phyloP scores from a whole-genome alignment of 2,113 vertebrate genomes.

The Sarotherodon lohbergeri region DNA sequence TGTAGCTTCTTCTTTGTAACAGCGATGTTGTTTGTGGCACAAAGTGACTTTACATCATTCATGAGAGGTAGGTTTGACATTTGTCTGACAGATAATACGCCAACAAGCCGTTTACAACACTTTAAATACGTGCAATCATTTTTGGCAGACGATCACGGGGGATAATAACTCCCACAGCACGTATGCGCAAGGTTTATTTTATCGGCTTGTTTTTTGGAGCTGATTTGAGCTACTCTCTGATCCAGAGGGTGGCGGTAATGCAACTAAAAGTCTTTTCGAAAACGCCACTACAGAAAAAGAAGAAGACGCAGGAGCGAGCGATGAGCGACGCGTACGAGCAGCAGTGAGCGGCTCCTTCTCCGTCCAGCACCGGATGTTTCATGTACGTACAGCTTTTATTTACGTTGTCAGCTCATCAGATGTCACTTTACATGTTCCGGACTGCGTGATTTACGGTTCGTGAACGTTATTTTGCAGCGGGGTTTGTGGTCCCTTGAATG shows the following conservation, averaged over 20 bases:
- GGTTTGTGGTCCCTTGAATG: not conserved
- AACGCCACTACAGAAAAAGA: not conserved
- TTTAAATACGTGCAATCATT: not conserved
- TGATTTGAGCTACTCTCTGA: not conserved
- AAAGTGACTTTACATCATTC: not conserved
- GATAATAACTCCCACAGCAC: too few species aligned
- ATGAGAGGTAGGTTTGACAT: not conserved
- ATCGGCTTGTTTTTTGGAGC: not conserved
- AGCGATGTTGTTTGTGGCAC: not conserved
- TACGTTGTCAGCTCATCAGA: not conserved
- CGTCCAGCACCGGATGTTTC: not conserved
- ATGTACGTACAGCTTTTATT: not conserved
- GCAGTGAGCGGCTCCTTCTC: fast-evolving
- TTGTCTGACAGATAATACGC: not conserved
- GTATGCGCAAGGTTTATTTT: too few species aligned
- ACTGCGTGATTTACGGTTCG: not conserved
- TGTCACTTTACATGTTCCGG: not conserved
- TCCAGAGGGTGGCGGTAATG: not conserved
- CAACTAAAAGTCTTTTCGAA: fast-evolving
- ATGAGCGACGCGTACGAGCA: not conserved
- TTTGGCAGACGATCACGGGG: fast-evolving
- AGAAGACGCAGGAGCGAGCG: not conserved
- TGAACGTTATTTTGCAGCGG: not conserved
- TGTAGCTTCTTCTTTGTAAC: not conserved
- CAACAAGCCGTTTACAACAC: fast-evolving